Conservation (phyloP, 2,113 vertebrate species). For the Pachyramphus minor region DNA sequence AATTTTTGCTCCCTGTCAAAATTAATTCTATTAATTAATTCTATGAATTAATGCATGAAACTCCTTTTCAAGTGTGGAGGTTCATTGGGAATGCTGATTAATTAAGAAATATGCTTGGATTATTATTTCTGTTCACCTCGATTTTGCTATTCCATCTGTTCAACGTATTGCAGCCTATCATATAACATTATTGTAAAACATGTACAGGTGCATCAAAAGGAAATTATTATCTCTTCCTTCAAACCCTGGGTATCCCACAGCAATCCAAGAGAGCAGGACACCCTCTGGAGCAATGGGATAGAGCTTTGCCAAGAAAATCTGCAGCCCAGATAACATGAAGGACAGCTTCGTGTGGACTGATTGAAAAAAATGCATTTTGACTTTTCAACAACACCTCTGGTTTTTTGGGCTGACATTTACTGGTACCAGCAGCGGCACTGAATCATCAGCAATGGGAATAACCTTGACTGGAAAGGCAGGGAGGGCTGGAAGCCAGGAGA, state of each 20-base stretch:
- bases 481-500: not conserved
- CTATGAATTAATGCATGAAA: not conserved
- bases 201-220: not conserved
- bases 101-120: not conserved
- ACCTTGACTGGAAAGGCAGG: not conserved
- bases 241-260: not conserved
- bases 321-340: not conserved
- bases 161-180: not conserved
- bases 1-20: not conserved
- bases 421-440: not conserved
- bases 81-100: not conserved
- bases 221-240: not conserved
- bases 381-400: not conserved
- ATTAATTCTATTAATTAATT: not conserved
- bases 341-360: not conserved
- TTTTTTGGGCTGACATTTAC: not conserved
- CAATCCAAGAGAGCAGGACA: not conserved
- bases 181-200: not conserved
- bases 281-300: not conserved
- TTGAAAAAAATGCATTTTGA: not conserved
- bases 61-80: not conserved
- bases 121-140: not conserved
- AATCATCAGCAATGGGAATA: not conserved
- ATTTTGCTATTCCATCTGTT: not conserved
- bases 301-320: not conserved